Evolutionary conservation across 1,140 invertebrate species (phyloP).

Genomic region (Diachasma alloeum): DNA sequence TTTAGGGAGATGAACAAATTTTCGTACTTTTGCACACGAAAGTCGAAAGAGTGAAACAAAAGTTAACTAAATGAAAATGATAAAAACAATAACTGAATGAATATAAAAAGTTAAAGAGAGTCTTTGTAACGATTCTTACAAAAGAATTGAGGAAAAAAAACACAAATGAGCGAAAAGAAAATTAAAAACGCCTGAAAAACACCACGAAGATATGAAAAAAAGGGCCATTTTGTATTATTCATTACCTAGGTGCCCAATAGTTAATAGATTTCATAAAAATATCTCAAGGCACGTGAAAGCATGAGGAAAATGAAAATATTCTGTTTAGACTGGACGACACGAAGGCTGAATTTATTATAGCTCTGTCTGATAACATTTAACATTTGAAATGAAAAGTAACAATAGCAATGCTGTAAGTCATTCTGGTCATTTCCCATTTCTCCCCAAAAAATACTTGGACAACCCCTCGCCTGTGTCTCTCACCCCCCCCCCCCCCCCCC

Average conservation of each 20-base stretch:
- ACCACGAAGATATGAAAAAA: not conserved
- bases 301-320: slow-evolving; percentile 32
- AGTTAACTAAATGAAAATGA: not conserved
- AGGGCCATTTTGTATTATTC: slow-evolving; percentile 18
- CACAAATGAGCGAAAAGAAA: not conserved
- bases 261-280: slow-evolving; percentile 12
- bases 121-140: not conserved
- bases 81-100: not conserved
- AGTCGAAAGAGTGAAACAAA: not conserved
- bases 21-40: not conserved
- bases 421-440: slow-evolving; percentile 27
- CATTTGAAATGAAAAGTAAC: slow-evolving; percentile 14
- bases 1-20: not conserved
- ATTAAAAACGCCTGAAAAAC: not conserved
- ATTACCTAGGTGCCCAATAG: not conserved
- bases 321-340: slow-evolving; percentile 32
- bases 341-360: slow-evolving; percentile 45
- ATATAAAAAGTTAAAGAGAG: not conserved
- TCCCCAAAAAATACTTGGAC: too few relatives aligned
- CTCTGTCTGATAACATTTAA: slow-evolving; percentile 32
- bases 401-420: slow-evolving; percentile 27
- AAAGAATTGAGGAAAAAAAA: slow-evolving; percentile 17
- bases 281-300: slow-evolving; percentile 1
- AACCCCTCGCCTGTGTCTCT: too few relatives aligned
- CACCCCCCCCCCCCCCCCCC: slow-evolving; percentile 40